These are phyloP conservation scores for Ptychadena robeensis DNA, from an alignment of 2,797 vertebrate genomes.

Conservation along the genomic window DNA sequence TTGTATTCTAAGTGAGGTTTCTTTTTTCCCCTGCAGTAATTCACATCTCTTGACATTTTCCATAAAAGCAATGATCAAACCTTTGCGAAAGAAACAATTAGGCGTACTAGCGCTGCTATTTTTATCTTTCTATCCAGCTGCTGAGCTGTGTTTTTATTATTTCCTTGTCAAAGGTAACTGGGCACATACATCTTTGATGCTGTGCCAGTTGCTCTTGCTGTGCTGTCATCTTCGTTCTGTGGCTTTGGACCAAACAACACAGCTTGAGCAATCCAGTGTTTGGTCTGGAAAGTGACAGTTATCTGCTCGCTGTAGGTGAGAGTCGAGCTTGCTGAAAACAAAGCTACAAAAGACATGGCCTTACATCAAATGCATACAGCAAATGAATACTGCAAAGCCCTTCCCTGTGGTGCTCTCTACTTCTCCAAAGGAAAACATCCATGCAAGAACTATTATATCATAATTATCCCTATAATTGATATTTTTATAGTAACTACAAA, in stretches of 20 bases:
- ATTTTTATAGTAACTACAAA: neutral
- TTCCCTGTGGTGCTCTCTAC: neutral
- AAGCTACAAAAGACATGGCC: constrained; percentile 11
- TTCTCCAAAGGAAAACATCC: neutral
- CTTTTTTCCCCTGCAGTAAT: neutral
- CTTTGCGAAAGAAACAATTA: constrained; percentile 6
- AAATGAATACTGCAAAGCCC: constrained; percentile 17
- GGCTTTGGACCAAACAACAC: constrained; percentile 47
- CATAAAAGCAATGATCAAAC: neutral
- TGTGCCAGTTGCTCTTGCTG: constrained; percentile 33
- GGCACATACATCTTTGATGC: constrained; percentile 38
- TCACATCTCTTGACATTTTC: constrained; percentile 10
- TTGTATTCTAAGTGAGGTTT: neutral
- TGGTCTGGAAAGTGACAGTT: constrained; percentile 46
- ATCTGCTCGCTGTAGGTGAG: constrained; percentile 18
- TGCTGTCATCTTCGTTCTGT: constrained; percentile 45
- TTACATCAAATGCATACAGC: constrained; percentile 16
- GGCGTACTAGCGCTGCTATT: constrained; percentile 11
- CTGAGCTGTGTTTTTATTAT: constrained; percentile 15
- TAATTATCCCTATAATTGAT: neutral
- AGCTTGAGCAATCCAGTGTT: constrained; percentile 47
- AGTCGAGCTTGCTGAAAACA: constrained; percentile 35
- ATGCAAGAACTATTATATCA: neutral
- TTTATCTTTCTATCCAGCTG: constrained; percentile 8
- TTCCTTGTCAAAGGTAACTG: constrained; percentile 35